Evolutionary conservation across 2,113 vertebrate species (phyloP), one percentile per base, ranked within the genome.

Genomic region (Sinocyclocheilus grahami): DNA sequence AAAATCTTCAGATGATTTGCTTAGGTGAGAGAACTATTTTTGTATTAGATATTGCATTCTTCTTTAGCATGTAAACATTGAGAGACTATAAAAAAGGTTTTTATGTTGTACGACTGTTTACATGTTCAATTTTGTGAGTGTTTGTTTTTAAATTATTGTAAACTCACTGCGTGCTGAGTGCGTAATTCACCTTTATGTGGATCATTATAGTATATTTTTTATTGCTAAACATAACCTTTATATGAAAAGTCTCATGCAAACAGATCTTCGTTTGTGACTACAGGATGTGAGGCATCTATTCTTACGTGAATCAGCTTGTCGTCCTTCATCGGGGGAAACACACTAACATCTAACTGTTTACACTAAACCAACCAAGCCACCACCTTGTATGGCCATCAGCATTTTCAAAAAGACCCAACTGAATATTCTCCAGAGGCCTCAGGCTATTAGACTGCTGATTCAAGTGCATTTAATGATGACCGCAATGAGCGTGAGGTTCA

Each of bases 361-460:
- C 75, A 55, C 10, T 83, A 46, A 58, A 81, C 24, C 3, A 6
- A 81, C 53, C 58, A 87, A 67, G 63, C 78, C 83, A n/a, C 90
- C 90, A 90, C 93, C 93, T 91, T 94, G 90, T 90, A 91, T 88
- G 93, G 93, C 72, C 83, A 91, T 79, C 30, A 48, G 55, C 58
- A 20, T 79, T 69, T 53, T 62, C 42, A 55, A 48, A 83, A 11
- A 78, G 48, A 3, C 77, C 8, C 7, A 42, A 7, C 42, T 42
- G 8, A 42, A 42, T 42, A 42, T 42, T 42, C 42, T 42, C 42
- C 42, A 42, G 42, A 42, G 42, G 42, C 42, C 42, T 85, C 84
- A 87, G 86, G 76, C 78, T 88, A 63, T 55, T 85, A 63, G 81
- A 85, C 85, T 72, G 63, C 87, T 93, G 91, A 94, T 90, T 94